phyloP scores from a whole-genome alignment of 2,888 invertebrate genomes.

The Lasioglossum calceatum region DNA sequence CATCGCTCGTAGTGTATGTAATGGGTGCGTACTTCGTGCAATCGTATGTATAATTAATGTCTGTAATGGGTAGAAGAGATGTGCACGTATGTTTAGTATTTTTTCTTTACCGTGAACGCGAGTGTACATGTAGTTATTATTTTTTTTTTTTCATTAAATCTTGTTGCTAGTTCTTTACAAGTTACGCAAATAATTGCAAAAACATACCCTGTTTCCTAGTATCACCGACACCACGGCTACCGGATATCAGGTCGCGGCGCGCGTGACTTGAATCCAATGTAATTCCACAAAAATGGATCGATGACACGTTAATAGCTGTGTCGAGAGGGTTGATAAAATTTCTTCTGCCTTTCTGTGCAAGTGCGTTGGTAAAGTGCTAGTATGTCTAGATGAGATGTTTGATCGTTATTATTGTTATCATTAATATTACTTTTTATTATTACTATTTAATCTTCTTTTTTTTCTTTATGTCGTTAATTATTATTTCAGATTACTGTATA shows the following conservation, averaged over 20 bases:
- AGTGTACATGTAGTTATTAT: background rate
- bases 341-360: conserved; percentile 50
- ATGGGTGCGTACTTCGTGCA: conserved; percentile 11
- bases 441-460: conserved; percentile 1
- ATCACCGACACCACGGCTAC: conserved; percentile 85
- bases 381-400: conserved; percentile 55
- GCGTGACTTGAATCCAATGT: conserved; percentile 79
- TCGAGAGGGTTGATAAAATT: conserved; percentile 73
- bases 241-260: conserved; percentile 71
- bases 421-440: conserved; percentile 30
- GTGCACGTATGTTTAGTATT: conserved; percentile 10
- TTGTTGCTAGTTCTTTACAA: conserved; percentile 76
- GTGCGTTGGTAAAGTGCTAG: conserved; percentile 62
- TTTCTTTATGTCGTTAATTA: conserved; percentile 5
- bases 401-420: conserved; percentile 41
- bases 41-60: conserved; percentile 10
- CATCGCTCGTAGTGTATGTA: background rate
- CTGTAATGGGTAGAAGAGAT: conserved; percentile 9
- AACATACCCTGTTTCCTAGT: conserved; percentile 98
- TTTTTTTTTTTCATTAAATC: conserved; percentile 44
- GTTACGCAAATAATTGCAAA: conserved; percentile 94
- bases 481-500: conserved; percentile 45
- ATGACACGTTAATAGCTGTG: conserved; percentile 75
- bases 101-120: conserved; percentile 21
- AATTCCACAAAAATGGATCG: conserved; percentile 73